These are phyloP conservation scores for Toxotes chatareus DNA, from an alignment of 2,113 vertebrate species.

Conservation along the genomic window DNA sequence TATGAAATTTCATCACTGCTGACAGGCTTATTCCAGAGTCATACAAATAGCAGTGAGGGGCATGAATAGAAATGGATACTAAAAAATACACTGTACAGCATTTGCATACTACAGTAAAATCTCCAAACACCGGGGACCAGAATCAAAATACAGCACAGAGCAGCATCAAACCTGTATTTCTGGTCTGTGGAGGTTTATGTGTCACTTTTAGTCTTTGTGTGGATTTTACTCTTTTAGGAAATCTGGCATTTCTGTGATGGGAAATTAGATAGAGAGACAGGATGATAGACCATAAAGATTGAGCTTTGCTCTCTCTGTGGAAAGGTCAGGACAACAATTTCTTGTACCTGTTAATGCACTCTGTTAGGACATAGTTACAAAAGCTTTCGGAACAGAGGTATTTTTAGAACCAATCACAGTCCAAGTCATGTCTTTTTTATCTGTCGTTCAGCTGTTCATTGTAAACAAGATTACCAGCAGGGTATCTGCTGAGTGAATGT, in stretches of 20 bases:
- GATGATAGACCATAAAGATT: conserved; percentile 3
- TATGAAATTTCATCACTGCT: conserved; percentile 73
- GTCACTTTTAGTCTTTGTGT: conserved; percentile 11
- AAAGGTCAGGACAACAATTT: conserved; percentile 42
- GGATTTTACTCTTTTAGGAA: conserved; percentile 14
- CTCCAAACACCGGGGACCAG: conserved; percentile 11
- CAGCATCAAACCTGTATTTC: background rate
- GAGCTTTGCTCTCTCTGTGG: background rate
- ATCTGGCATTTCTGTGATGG: conserved; percentile 12
- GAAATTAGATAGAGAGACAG: background rate
- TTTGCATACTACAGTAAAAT: conserved; percentile 41
- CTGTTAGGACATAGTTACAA: conserved; percentile 37
- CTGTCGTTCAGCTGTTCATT: conserved; percentile 40
- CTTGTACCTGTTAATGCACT: conserved; percentile 38
- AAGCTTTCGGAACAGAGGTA: conserved; percentile 20
- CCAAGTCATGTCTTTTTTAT: conserved; percentile 45
- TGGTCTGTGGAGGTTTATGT: background rate
- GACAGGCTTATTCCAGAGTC: conserved; percentile 64
- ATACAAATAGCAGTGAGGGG: conserved; percentile 41
- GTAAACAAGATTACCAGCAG: conserved; percentile 55
- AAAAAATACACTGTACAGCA: conserved; percentile 47
- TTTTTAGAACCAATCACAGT: conserved; percentile 53
- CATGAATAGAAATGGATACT: conserved; percentile 62
- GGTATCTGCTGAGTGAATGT: conserved; percentile 35
- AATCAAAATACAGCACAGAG: background rate